Evolutionary conservation across 1,140 invertebrate genomes (phyloP).

Genomic region (Polyergus mexicanus): DNA sequence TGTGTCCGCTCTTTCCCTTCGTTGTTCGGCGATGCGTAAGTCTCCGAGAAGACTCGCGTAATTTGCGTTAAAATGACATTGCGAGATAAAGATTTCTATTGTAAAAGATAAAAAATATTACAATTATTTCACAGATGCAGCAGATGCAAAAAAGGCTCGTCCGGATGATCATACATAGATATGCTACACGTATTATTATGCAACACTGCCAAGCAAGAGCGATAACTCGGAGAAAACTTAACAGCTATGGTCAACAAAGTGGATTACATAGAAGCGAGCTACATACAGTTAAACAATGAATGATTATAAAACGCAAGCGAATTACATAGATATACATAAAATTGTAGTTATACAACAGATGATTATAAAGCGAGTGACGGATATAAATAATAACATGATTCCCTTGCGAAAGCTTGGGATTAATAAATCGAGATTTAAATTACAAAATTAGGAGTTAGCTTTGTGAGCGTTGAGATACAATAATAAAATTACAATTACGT

Average conservation of each 20-base stretch:
- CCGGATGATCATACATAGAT: neutral
- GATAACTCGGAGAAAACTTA: neutral
- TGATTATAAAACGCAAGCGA: neutral
- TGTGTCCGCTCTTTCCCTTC: neutral
- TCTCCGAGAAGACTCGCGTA: no score
- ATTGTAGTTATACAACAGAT: neutral
- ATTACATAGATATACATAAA: neutral
- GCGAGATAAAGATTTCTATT: neutral
- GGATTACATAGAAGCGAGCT: neutral
- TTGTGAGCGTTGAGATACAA: neutral
- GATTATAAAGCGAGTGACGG: neutral
- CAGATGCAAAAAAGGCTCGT: neutral
- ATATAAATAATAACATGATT: neutral
- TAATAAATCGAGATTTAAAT: neutral
- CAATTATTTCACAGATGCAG: neutral
- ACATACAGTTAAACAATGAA: neutral
- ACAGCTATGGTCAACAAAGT: neutral
- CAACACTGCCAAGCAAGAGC: neutral
- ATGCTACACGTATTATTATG: neutral
- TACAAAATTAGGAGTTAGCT: neutral
- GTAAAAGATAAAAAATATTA: neutral
- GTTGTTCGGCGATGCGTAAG: neutral
- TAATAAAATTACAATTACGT: no score
- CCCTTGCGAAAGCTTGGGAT: neutral
- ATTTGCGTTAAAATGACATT: no score